Evolutionary conservation across 2,113 vertebrate species (phyloP).

Genomic region (Aix galericulata): DNA sequence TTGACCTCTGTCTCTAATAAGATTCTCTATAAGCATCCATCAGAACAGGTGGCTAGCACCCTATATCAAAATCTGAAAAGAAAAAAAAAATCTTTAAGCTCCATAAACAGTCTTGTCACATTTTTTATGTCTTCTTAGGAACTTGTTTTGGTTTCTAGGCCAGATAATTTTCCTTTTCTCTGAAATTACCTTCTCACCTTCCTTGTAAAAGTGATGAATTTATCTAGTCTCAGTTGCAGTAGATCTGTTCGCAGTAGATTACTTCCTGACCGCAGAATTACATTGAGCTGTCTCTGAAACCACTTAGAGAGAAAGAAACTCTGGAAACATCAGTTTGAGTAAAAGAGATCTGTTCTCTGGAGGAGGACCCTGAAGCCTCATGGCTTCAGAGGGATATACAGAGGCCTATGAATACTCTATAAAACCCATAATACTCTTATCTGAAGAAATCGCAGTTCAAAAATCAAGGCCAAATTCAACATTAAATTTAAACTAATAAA

Average conservation of each 20-base stretch:
- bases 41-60: not conserved
- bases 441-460: not conserved
- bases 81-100: not conserved
- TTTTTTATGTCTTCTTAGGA: not conserved
- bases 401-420: not conserved
- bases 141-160: not conserved
- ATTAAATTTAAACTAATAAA: not conserved
- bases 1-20: not conserved
- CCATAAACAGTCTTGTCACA: not conserved
- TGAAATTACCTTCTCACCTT: not conserved
- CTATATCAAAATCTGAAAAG: not conserved
- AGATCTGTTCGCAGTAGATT: not conserved
- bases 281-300: not conserved
- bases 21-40: not conserved
- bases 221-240: not conserved
- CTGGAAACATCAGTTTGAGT: not conserved
- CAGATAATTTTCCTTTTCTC: not conserved
- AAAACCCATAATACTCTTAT: not conserved
- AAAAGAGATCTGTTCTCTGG: not conserved
- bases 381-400: not conserved
- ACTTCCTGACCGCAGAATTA: constrained; percentile 13
- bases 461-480: not conserved
- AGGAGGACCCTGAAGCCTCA: not conserved
- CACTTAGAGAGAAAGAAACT: not conserved
- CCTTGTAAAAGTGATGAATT: not conserved